Evolutionary conservation across 2,797 vertebrate genomes (phyloP), one percentile per base, ranked within the genome.

Genomic region (Nannoperca australis): DNA sequence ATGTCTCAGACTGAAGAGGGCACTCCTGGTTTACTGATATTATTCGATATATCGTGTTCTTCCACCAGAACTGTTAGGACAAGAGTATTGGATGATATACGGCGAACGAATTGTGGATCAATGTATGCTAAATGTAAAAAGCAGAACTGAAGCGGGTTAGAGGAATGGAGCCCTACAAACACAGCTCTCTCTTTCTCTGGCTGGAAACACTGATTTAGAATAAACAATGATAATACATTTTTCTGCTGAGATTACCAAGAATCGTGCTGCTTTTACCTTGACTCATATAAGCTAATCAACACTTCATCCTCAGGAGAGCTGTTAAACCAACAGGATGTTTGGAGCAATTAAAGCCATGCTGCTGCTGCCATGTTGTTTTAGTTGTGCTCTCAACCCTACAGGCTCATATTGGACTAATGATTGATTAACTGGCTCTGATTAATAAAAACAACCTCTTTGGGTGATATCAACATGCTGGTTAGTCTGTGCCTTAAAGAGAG

Each of bases 1-100:
- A 17, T 14, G 11, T 18, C 73, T 11, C 20, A 55, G 24, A 59
- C 93, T 70, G 76, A 76, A 85, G 93, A 85, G 91, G 93, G 92
- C 89, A 30, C 81, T 87, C 73, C 88, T 69, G 56, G 40, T 75
- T 73, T 67, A 36, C 42, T 30, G 17, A 3, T 62, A 40, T 36
- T 18, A 18, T 50, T 30, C 7, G 0, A 34, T 40, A 13, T 1
- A 7, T 7, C 32, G 9, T 76, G 12, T 18, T 30, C 30, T 3
- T 61, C 9, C 1, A 24, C 5, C 1, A 0, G 66, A 63, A n/a
- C 20, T 5, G 38, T 32, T n/a, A 4, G 2, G 27, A 49, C n/a
- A 51, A 20, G 22, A 17, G n/a, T 22, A 5, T 58, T 1, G 0
- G 4, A 36, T 70, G 27, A 32, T 34, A 2, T 0, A 8, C 2